phyloP scores from a whole-genome alignment of 2,113 vertebrate species.

The Macrotis lagotis region DNA sequence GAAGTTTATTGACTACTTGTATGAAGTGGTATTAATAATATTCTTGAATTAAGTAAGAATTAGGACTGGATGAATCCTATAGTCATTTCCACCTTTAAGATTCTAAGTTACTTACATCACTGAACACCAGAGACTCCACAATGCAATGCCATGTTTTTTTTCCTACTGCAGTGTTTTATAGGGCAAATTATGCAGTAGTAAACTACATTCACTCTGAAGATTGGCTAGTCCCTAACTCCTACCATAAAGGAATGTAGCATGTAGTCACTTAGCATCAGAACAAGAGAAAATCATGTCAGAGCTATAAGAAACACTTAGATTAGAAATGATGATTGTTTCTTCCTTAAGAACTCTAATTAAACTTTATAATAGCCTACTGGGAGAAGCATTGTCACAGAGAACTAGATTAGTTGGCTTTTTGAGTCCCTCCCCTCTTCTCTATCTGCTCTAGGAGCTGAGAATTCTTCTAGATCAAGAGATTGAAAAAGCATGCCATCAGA shows the following conservation, averaged over 20 bases:
- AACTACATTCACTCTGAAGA: not conserved
- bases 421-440: not conserved
- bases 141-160: not conserved
- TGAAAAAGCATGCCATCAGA: not conserved
- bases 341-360: not conserved
- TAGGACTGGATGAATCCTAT: not conserved
- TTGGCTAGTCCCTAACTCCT: not conserved
- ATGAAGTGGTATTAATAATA: not conserved
- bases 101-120: not conserved
- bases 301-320: not conserved
- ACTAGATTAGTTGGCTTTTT: not conserved
- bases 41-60: not conserved
- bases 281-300: not conserved
- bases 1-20: not conserved
- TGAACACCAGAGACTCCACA: not conserved
- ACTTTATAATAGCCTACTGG: not conserved
- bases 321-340: not conserved
- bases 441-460: not conserved
- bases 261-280: not conserved
- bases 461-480: not conserved
- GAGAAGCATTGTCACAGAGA: not conserved
- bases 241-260: not conserved
- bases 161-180: not conserved
- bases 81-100: not conserved
- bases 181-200: not conserved